A percentile compares a stretch with the other conserved stretches of the same genome.
phyloP scores from a whole-genome alignment of 2,113 vertebrate species.

The Nothobranchius furzeri region DNA sequence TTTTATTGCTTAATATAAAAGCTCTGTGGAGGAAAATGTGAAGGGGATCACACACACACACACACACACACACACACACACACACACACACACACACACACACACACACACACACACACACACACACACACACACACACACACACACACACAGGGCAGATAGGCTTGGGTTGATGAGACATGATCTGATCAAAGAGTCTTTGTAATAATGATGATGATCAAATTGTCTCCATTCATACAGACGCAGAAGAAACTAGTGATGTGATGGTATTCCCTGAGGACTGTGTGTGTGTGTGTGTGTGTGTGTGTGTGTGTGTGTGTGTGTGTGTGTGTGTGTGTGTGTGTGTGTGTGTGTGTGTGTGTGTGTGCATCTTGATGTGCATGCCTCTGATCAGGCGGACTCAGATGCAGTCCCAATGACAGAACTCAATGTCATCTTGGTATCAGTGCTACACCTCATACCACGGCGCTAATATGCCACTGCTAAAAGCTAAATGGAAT shows the following conservation, averaged over 20 bases:
- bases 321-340: background rate
- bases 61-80: slow-evolving; percentile 7
- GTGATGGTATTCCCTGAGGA: slow-evolving; percentile 31
- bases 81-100: background rate
- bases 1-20: slow-evolving; percentile 47
- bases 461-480: slow-evolving; percentile 42
- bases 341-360: slow-evolving; percentile 15
- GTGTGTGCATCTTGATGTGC: background rate
- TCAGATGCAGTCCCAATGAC: slow-evolving; percentile 59
- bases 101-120: slow-evolving; percentile 15
- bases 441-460: slow-evolving; percentile 42
- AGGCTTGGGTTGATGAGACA: too few species aligned
- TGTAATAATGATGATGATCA: slow-evolving; percentile 70
- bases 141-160: slow-evolving; percentile 5
- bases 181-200: slow-evolving; percentile 44
- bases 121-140: background rate
- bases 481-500: slow-evolving; percentile 57
- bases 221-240: slow-evolving; percentile 55
- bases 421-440: slow-evolving; percentile 62
- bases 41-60: background rate
- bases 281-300: background rate
- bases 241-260: slow-evolving; percentile 20
- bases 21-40: slow-evolving; percentile 12
- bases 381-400: slow-evolving; percentile 19
- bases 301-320: background rate